These are phyloP conservation scores for Allobates femoralis DNA, from an alignment of 2,797 vertebrate genomes.

Conservation along the genomic window DNA sequence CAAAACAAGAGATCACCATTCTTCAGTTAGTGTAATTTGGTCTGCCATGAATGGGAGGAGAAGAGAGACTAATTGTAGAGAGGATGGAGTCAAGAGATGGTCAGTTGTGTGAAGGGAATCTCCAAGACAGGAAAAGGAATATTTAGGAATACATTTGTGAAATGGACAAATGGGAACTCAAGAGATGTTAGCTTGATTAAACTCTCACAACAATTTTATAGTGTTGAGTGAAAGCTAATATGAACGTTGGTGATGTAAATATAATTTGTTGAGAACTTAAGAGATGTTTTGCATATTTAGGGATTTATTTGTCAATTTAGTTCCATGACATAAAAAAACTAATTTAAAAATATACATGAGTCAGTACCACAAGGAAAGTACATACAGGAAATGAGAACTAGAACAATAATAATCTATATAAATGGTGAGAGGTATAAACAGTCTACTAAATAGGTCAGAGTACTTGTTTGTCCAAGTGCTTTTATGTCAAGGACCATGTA, in stretches of 20 bases:
- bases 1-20: too few species aligned
- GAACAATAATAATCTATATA: conserved; percentile 41
- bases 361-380: conserved; percentile 58
- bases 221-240: background rate
- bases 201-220: background rate
- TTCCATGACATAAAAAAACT: conserved; percentile 41
- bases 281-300: background rate
- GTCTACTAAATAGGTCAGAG: conserved; percentile 47
- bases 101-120: background rate
- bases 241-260: background rate
- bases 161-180: background rate
- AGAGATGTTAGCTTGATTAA: background rate
- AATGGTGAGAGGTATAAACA: conserved; percentile 28
- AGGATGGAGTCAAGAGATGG: background rate
- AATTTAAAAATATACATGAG: conserved; percentile 51
- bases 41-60: too few species aligned
- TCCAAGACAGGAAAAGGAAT: background rate
- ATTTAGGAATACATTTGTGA: background rate
- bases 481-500: conserved; percentile 26
- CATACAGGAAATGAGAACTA: conserved; percentile 58
- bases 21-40: too few species aligned
- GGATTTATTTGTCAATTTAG: conserved; percentile 7
- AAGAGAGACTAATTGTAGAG: too few species aligned
- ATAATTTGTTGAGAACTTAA: background rate
- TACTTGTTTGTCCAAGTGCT: conserved; percentile 36